Evolutionary conservation across 2,888 invertebrate genomes (phyloP).

Genomic region (Muscina levida): DNA sequence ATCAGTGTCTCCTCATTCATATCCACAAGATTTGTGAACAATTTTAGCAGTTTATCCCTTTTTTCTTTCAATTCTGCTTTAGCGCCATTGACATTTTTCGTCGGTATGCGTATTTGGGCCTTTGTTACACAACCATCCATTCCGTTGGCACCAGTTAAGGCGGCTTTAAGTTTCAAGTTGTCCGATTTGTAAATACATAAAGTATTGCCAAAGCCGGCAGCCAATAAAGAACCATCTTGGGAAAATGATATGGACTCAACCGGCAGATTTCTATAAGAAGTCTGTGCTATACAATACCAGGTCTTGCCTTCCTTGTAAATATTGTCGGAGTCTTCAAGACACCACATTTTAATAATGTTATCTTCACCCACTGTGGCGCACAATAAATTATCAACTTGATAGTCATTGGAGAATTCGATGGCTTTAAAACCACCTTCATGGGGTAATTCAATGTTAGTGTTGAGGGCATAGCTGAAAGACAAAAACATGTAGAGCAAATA

Average conservation of each 20-base stretch:
- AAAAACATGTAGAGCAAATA: constrained; percentile 54
- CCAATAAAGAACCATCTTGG: constrained; percentile 88
- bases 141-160: constrained; percentile 78
- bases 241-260: constrained; percentile 85
- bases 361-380: constrained; percentile 86
- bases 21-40: constrained; percentile 73
- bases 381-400: constrained; percentile 80
- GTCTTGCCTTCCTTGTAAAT: constrained; percentile 81
- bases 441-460: constrained; percentile 87
- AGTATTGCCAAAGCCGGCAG: constrained; percentile 84
- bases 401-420: constrained; percentile 83
- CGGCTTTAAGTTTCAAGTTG: constrained; percentile 82
- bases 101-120: constrained; percentile 72
- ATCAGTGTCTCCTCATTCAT: constrained; percentile 73
- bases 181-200: constrained; percentile 87
- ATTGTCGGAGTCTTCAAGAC: constrained; percentile 82
- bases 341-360: constrained; percentile 87
- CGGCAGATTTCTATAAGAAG: constrained; percentile 83
- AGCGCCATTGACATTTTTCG: constrained; percentile 69
- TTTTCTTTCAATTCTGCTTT: constrained; percentile 69
- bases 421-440: constrained; percentile 84
- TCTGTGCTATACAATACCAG: constrained; percentile 85
- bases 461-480: constrained; percentile 84
- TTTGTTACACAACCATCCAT: constrained; percentile 76
- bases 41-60: constrained; percentile 71